phyloP scores from a whole-genome alignment of 2,888 invertebrate species.

The Lochmaea crataegi region DNA sequence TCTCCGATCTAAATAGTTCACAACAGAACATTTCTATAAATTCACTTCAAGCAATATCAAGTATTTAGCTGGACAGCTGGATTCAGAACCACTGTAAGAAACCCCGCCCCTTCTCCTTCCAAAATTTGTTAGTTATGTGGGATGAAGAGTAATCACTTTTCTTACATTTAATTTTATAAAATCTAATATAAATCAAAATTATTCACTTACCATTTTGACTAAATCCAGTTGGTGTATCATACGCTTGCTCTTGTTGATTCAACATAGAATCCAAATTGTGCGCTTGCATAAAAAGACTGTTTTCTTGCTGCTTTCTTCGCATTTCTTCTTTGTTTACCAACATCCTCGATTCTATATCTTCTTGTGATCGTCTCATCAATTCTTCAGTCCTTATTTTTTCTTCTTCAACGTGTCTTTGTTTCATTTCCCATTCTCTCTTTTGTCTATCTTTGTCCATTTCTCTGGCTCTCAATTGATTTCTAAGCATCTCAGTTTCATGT shows the following conservation, averaged over 20 bases:
- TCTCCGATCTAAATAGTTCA: too few relatives aligned
- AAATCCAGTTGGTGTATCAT: constrained; percentile 46
- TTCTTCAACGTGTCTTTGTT: constrained; percentile 81
- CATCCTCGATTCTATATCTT: constrained; percentile 83
- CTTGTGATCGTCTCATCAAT: constrained; percentile 76
- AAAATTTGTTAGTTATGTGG: too few relatives aligned
- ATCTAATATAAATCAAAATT: neutral
- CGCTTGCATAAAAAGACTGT: constrained; percentile 86
- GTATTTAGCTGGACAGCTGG: too few relatives aligned
- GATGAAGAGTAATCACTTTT: neutral
- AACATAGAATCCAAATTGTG: constrained; percentile 69
- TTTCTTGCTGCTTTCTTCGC: constrained; percentile 87
- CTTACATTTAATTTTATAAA: neutral
- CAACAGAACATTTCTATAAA: too few relatives aligned
- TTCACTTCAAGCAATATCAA: too few relatives aligned
- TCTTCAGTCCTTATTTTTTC: constrained; percentile 73
- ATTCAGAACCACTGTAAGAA: too few relatives aligned
- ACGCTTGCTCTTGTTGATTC: constrained; percentile 76
- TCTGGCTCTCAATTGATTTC: constrained; percentile 88
- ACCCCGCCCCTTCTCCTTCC: too few relatives aligned
- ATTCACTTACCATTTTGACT: constrained; percentile 24
- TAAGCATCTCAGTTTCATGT: constrained; percentile 94
- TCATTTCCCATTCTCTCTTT: constrained; percentile 65
- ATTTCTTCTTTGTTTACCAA: constrained; percentile 86
- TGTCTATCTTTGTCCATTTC: constrained; percentile 90